Evolutionary conservation across 1,140 invertebrate genomes (phyloP), one percentile per base, ranked within the genome.

Genomic region (Drosophila nigromelanica): DNA sequence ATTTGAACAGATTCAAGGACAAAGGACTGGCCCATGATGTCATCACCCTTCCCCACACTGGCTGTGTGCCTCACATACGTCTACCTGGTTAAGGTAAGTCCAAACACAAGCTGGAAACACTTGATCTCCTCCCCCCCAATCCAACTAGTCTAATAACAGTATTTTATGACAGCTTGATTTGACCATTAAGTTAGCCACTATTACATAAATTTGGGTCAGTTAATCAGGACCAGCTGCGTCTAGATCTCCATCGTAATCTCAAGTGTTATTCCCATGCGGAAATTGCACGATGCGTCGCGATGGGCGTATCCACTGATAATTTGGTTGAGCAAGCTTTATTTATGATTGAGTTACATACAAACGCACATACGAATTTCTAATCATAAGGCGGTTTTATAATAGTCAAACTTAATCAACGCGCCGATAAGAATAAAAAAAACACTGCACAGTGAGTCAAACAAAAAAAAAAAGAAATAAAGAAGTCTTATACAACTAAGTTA

Each of bases 1-100:
- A 62, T 40, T 76, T 45, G 40, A 75, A 91, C 91, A 96, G 96
- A 97, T 93, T 93, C 94, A 24, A 94, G 97, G 80, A 97, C 97
- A 64, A 95, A 96, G 78, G 94, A 96, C 89, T 98, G 96, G 96
- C 94, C 95, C 45, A 92, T 98, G 78, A 97, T 98, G 95, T 94
- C 94, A 56, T 95, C 96, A 67, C 97, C 97, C 43, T 94, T 96
- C 59, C 97, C 97, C 40, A 98, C 97, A 18, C 87, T 97, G 74
- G 92, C 94, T 68, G 94, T 97, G 71, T 97, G 96, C 89, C 91
- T 97, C 51, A 93, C 93, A 66, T 97, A 97, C 80, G 94, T 96
- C 24, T 95, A 96, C 86, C 81, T 95, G 72, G 96, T 97, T 58
- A 97, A 96, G 93, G 94, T 95, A 59, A 93, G 93, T 93, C 60